These are phyloP conservation scores for Alectoris magna DNA, from an alignment of 2,797 vertebrate genomes.

Conservation along the genomic window DNA sequence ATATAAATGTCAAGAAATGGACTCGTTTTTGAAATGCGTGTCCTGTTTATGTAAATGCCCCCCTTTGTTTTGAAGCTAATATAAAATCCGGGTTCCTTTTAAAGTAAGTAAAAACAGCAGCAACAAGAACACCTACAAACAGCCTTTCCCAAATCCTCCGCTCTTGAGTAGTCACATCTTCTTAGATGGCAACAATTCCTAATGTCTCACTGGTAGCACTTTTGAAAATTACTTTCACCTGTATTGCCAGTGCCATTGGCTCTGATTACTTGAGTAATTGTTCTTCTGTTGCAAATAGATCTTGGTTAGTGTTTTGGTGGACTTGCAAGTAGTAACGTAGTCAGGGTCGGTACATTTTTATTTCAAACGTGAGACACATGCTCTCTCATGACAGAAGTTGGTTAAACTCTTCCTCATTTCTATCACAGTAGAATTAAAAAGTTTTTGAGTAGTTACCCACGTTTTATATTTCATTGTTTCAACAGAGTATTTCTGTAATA, in stretches of 20 bases:
- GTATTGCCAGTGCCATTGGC: background rate
- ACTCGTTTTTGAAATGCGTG: background rate
- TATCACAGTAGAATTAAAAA: background rate
- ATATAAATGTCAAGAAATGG: background rate
- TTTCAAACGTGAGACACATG: background rate
- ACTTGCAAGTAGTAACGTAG: background rate
- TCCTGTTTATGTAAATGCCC: background rate
- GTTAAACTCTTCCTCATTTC: background rate
- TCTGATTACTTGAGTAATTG: background rate
- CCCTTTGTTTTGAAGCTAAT: background rate
- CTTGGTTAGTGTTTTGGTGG: background rate
- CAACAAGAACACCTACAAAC: background rate
- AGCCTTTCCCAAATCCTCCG: background rate
- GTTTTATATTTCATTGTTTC: background rate
- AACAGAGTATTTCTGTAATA: background rate
- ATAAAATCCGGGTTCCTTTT: background rate
- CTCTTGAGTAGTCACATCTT: background rate
- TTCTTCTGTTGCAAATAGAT: background rate
- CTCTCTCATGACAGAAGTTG: background rate
- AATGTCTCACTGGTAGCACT: background rate
- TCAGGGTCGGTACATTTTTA: background rate
- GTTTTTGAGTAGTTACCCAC: background rate
- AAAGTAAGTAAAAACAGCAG: background rate
- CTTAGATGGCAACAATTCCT: background rate
- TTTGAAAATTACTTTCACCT: background rate